Base-by-base conservation (phyloP, 2,797 vertebrate genomes). In the Cetoscarus ocellatus region DNA sequence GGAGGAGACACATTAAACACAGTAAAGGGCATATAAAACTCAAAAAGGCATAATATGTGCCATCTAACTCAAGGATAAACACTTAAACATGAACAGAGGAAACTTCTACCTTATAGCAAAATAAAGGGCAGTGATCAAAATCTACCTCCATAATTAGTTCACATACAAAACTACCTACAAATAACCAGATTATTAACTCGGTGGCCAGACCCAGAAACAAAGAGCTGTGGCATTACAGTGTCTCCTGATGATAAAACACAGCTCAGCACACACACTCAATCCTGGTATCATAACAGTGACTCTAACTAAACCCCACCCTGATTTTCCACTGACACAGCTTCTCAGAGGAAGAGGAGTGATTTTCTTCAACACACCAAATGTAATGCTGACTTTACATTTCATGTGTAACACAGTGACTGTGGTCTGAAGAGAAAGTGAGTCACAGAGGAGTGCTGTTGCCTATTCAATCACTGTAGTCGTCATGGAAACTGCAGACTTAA, bases 401-500 rank as follows among this genome's bases (percentile, higher is more conserved):
- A 14, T 61, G 73, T 70, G 73, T 70, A 64, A 72, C 50, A 65
- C 67, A 51, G 44, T 9, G 45, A 54, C 67, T 79, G 18, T 63
- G 60, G 53, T 64, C 59, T 62, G 52, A 73, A 65, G 67, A 82
- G 48, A 83, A 83, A 86, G 64, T 82, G 81, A 91, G 73, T 90
- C 86, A 89, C 71, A 61, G 55, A 18, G 48, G 60, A 80, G 70
- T 66, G 80, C 60, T 79, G 75, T 71, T 84, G 67, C 70, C 73
- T 82, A 62, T 84, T 88, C 75, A 86, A 70, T 79, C 70, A 84
- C 65, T 9, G 55, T 48, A 47, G 91, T 92, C n/a, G 87, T 85
- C 90, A 93, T 92, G 88, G 92, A 86, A 93, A 93, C 91, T 85
- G 91, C 67, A 70, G 85, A 55, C 54, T 17, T 81, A 59, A 91